Conservation (phyloP, 2,888 invertebrate species). For the Candidula unifasciata region DNA sequence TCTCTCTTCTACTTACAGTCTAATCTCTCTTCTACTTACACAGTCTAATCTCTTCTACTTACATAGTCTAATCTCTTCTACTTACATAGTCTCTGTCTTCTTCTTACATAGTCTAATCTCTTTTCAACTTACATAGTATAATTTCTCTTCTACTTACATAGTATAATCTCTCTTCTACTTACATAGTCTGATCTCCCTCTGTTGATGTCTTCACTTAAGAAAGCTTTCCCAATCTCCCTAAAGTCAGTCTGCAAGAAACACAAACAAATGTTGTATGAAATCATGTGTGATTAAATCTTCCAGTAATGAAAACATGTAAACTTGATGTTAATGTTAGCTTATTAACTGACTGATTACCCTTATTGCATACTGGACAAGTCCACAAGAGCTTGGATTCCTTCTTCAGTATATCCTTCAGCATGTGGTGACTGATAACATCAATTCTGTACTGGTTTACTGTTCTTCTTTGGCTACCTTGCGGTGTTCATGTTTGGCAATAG, state of each 20-base stretch:
- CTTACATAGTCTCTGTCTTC: not conserved
- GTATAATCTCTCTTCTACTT: slow-evolving; percentile 57
- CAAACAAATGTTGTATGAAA: too few species aligned
- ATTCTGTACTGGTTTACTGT: too few species aligned
- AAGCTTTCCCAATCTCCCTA: slow-evolving; percentile 87
- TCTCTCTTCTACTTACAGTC: not conserved
- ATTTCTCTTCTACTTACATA: not conserved
- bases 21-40: not conserved
- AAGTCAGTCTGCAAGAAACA: slow-evolving; percentile 82
- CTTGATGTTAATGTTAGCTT: too few species aligned
- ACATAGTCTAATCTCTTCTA: not conserved
- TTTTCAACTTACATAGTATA: not conserved
- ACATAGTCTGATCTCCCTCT: slow-evolving; percentile 80
- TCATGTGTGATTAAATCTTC: too few species aligned
- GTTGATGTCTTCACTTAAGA: slow-evolving; percentile 84
- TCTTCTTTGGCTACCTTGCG: too few species aligned
- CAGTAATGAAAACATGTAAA: too few species aligned
- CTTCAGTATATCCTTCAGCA: too few species aligned
- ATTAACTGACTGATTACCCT: too few species aligned
- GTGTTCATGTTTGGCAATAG: too few species aligned
- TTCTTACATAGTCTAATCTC: not conserved
- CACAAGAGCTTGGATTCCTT: too few species aligned
- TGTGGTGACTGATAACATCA: too few species aligned
- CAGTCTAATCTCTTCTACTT: not conserved
- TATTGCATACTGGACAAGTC: too few species aligned